Percentiles rank a stretch among this genome's conserved stretches.
Conservation (phyloP, 2,888 invertebrate species). For the Resseliella maxima region DNA sequence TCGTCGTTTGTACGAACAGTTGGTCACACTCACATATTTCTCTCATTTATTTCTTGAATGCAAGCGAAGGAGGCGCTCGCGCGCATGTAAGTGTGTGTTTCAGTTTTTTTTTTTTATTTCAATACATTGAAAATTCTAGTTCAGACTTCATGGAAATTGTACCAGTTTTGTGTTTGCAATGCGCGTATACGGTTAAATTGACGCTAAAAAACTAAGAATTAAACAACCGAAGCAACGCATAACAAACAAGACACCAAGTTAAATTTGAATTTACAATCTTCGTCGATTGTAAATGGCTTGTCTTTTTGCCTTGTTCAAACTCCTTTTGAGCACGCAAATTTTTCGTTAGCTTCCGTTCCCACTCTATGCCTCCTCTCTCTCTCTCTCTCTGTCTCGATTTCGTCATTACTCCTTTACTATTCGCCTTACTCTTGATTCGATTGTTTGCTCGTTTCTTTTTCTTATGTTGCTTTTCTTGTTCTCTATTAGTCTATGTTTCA, state of each 20-base stretch:
- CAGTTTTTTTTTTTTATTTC: no score
- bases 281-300: slow-evolving; percentile 34
- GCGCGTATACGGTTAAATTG: neutral
- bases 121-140: neutral
- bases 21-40: neutral
- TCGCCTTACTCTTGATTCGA: neutral
- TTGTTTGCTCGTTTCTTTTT: neutral
- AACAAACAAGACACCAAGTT: slow-evolving; percentile 54
- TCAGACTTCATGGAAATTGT: slow-evolving; percentile 5
- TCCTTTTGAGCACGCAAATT: slow-evolving; percentile 55
- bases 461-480: neutral
- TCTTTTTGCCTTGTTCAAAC: slow-evolving; percentile 31
- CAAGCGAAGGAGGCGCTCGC: neutral
- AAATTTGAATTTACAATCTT: slow-evolving; percentile 54
- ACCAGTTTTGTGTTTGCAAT: neutral
- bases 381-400: neutral
- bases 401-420: neutral
- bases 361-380: neutral
- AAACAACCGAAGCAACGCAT: slow-evolving; percentile 33
- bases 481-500: neutral
- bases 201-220: slow-evolving; percentile 37
- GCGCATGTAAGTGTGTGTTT: neutral
- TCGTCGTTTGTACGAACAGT: neutral
- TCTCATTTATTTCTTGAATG: neutral
- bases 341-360: neutral